phyloP scores from a whole-genome alignment of 2,888 invertebrate species.

The Hetaerina titia region DNA sequence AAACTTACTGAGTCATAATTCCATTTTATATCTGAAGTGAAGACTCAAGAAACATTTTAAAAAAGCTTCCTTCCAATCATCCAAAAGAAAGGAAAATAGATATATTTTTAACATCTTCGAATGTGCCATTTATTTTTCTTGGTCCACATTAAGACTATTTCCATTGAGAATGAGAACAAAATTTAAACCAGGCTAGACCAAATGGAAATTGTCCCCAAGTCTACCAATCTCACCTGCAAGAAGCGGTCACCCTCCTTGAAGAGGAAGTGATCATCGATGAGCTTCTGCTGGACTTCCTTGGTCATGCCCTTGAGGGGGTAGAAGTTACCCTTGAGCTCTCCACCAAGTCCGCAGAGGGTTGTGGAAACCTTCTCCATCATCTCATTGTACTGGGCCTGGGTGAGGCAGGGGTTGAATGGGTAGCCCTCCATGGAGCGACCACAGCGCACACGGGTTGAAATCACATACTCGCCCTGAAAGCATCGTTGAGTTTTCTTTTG shows the following conservation, averaged over 20 bases:
- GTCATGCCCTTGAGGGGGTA: conserved; percentile 97
- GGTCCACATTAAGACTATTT: too few relatives aligned
- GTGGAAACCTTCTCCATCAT: conserved; percentile 94
- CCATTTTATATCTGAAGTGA: too few relatives aligned
- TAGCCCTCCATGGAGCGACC: conserved; percentile 97
- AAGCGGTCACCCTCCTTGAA: conserved; percentile 98
- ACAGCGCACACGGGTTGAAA: conserved; percentile 97
- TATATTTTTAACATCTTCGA: too few relatives aligned
- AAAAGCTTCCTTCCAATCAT: too few relatives aligned
- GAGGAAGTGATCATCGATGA: conserved; percentile 98
- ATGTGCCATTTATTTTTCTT: too few relatives aligned
- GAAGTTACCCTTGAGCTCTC: conserved; percentile 96
- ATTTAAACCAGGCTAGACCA: too few relatives aligned
- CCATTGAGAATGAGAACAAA: too few relatives aligned
- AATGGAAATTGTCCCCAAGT: too few relatives aligned
- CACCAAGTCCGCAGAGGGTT: conserved; percentile 89
- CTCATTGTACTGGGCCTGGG: conserved; percentile 97
- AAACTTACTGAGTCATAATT: too few relatives aligned
- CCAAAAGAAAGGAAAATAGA: too few relatives aligned
- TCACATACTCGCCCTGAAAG: conserved; percentile 87
- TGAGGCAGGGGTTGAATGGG: conserved; percentile 98
- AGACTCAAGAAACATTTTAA: too few relatives aligned
- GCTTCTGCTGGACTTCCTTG: conserved; percentile 96
- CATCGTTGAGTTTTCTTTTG: not conserved
- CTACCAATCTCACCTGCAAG: conserved; percentile 78